Base-by-base conservation (phyloP, 2,888 invertebrate species). In the Monochamus alternatus region DNA sequence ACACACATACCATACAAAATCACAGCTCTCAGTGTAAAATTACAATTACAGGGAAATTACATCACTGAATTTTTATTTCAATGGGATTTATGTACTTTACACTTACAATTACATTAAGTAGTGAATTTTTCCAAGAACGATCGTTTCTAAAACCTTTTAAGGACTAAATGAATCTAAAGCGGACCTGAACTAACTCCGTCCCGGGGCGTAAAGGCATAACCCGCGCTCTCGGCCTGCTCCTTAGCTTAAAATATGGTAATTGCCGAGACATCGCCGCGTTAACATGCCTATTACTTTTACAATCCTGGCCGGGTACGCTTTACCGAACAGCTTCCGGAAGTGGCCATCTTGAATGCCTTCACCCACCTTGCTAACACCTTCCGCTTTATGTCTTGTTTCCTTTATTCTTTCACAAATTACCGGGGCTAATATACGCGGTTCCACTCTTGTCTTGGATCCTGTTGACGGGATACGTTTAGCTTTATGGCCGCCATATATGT, bases 181-280 rank as follows among this genome's bases (percentile, higher is more conserved):
- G 55, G 55, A 55, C 14, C 55, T 55, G 55, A n/a, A 14, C 14
- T 14, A 3, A 55, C 7, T n/a, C 14, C 55, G 7, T n/a, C 14
- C 55, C 55, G 2, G 3, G 55, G 5, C 55, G 22, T 22, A 14
- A 55, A 7, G 55, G n/a, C n/a, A 55, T 55, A 55, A 55, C n/a
- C 55, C 55, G 51, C 51, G 51, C 51, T 9, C 51, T n/a, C 55
- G 73, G 68, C 73, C 70, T 73, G 73, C 70, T 70, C 63, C 58
- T 69, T 73, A 77, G 79, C 80, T 82, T 85, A 83, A 86, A 86
- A 85, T 86, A 86, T 86, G 85, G 85, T 87, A 86, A 87, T 87
- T 86, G 84, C 83, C 80, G 78, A 80, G 84, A 82, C 83, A 84
- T 83, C 79, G 84, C 83, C 82, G 81, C 81, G 82, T 84, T 85